phyloP scores from a whole-genome alignment of 2,888 invertebrate species.

The Scaeva pyrastri region DNA sequence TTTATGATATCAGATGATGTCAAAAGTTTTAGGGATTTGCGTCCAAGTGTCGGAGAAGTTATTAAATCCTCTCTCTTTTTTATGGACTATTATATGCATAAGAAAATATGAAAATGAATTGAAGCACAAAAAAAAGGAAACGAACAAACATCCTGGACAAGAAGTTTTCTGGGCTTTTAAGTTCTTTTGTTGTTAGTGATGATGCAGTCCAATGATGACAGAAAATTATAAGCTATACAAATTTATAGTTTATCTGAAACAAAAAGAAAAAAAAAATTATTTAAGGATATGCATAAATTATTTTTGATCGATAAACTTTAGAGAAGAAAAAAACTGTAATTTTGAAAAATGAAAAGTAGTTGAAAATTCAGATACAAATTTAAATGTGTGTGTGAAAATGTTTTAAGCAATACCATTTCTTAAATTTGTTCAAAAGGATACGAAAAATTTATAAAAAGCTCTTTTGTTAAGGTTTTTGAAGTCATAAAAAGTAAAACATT shows the following conservation, averaged over 20 bases:
- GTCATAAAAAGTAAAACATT: too few relatives aligned
- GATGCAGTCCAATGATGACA: conserved; percentile 14
- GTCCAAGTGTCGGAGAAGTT: conserved; percentile 72
- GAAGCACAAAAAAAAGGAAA: neutral
- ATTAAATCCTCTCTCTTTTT: conserved; percentile 55
- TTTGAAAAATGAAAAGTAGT: too few relatives aligned
- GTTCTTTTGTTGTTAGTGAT: conserved; percentile 2
- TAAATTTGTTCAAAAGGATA: too few relatives aligned
- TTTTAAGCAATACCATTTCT: too few relatives aligned
- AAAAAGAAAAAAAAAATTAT: neutral
- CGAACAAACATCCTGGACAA: conserved; percentile 1
- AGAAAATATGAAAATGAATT: conserved; percentile 12
- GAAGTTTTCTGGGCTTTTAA: conserved; percentile 13
- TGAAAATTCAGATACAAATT: too few relatives aligned
- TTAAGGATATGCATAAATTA: neutral
- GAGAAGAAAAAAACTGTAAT: too few relatives aligned
- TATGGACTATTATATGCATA: conserved; percentile 9
- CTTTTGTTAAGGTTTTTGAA: too few relatives aligned
- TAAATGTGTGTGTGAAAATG: too few relatives aligned
- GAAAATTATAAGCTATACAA: neutral
- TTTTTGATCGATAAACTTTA: neutral
- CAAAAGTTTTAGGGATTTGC: conserved; percentile 71
- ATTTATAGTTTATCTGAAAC: neutral
- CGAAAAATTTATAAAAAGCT: too few relatives aligned
- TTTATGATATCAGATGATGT: conserved; percentile 65